phyloP scores from a whole-genome alignment of 2,113 vertebrate species.

The Scatophagus argus region DNA sequence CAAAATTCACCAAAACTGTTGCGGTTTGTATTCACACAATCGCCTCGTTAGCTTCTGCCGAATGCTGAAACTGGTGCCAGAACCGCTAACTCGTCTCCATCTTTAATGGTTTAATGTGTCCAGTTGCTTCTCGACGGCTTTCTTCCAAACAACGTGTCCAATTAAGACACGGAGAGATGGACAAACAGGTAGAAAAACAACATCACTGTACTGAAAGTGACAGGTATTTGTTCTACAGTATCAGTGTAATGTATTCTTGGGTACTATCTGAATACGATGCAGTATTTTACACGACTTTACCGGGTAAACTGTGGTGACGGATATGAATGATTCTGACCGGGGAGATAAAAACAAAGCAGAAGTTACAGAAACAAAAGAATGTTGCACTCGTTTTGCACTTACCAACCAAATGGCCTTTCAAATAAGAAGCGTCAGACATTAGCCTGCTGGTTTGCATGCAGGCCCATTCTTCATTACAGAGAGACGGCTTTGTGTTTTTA shows the following conservation, averaged over 20 bases:
- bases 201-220: background rate
- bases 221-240: conserved; percentile 20
- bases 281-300: conserved; percentile 21
- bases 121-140: background rate
- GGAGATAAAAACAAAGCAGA: conserved; percentile 44
- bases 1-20: no score
- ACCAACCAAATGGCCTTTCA: conserved; percentile 66
- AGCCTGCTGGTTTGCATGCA: conserved; percentile 62
- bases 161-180: background rate
- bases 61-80: no score
- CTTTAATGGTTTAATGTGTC: conserved; percentile 18
- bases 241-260: conserved; percentile 15
- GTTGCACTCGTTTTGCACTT: conserved; percentile 42
- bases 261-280: conserved; percentile 14
- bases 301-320: conserved; percentile 34
- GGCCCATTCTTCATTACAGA: conserved; percentile 72
- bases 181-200: conserved; percentile 12
- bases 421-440: conserved; percentile 58
- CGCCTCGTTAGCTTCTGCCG: no score
- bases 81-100: background rate
- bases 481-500: conserved; percentile 78
- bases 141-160: background rate
- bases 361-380: conserved; percentile 49
- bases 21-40: no score
- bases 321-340: conserved; percentile 50